phyloP scores from a whole-genome alignment of 2,113 vertebrate genomes.

The Calyptommatus sinebrachiatus region DNA sequence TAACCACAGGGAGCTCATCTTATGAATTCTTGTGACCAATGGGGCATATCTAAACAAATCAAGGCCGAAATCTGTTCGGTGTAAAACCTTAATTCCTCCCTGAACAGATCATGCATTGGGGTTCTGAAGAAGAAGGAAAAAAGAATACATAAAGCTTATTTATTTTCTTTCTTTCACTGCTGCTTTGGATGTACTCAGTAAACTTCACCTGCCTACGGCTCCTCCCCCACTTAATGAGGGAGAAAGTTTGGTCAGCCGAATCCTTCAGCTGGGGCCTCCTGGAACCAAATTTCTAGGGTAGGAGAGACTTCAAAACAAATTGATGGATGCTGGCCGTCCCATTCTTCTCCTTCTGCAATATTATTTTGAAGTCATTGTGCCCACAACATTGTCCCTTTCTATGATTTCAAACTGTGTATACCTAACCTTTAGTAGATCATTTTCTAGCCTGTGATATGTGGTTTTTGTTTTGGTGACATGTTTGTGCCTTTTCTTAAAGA shows the following conservation, averaged over 20 bases:
- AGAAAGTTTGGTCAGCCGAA: slow-evolving; percentile 99
- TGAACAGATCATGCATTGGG: slow-evolving; percentile 65
- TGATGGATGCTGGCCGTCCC: slow-evolving; percentile 87
- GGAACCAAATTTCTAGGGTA: slow-evolving; percentile 99
- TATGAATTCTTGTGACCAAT: slow-evolving; percentile 51
- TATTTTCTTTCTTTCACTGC: slow-evolving; percentile 92
- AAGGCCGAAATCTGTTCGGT: slow-evolving; percentile 61
- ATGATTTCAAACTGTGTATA: slow-evolving; percentile 75
- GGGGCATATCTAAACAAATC: slow-evolving; percentile 41
- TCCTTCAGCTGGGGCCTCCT: slow-evolving; percentile 98
- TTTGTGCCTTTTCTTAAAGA: slow-evolving; percentile 75
- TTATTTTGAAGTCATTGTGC: slow-evolving; percentile 77
- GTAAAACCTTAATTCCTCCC: slow-evolving; percentile 66
- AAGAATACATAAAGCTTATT: slow-evolving; percentile 79
- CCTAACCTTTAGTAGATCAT: slow-evolving; percentile 73
- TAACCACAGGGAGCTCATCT: slow-evolving; percentile 7
- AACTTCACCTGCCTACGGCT: slow-evolving; percentile 98
- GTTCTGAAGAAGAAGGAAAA: slow-evolving; percentile 66
- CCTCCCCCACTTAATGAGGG: slow-evolving; percentile 99
- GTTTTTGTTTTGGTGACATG: slow-evolving; percentile 75
- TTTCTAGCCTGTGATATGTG: slow-evolving; percentile 75
- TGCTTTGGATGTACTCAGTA: slow-evolving; percentile 96
- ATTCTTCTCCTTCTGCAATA: slow-evolving; percentile 77
- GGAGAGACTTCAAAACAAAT: slow-evolving; percentile 89
- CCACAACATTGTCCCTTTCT: slow-evolving; percentile 77